Evolutionary conservation across 2,888 invertebrate species (phyloP), one percentile per base, ranked within the genome.

Genomic region (Agonopterix heracliana): DNA sequence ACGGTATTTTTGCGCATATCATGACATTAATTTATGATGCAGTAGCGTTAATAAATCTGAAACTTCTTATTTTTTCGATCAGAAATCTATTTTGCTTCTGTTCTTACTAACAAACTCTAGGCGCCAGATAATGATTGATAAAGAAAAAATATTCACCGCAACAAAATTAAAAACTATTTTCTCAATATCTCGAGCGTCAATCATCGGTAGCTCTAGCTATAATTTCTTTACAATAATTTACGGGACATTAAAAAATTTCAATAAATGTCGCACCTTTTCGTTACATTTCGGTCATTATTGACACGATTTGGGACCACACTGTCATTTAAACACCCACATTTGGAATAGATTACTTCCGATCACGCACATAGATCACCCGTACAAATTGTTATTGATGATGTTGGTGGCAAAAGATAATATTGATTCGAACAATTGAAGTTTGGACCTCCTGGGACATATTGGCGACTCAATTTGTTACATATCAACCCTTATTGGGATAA

Each of bases 381-480:
- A 61, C 53, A 62, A 60, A 70, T 26, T 26, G 26, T 62, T 65
- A 67, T 60, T 62, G 57, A 61, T 57, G 54, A 60, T 63, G 64
- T 57, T 61, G 61, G 59, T 66, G 59, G 60, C 56, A 56, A 64
- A 63, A 68, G 63, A 59, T 65, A 71, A 67, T 71, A 67, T 72
- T 70, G 67, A 60, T 62, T 60, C 55, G 55, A 63, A 78, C 75
- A 78, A 73, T 72, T 50, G 47, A 50, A 46, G 52, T 56, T 46
- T 54, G 54, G 82, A 83, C 85, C 83, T 75, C 84, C 84, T 76
- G 78, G 60, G 64, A 64, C 54, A 60, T 63, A 61, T 70, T 66
- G 61, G 66, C 63, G 67, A 74, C 49, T 54, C 78, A 77, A 81
- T 82, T 85, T 87, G 81, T 85, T 77, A 78, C 65, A 67, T 74